Conservation (phyloP, 2,888 invertebrate genomes). For the Eudasyphora cyanicolor region DNA sequence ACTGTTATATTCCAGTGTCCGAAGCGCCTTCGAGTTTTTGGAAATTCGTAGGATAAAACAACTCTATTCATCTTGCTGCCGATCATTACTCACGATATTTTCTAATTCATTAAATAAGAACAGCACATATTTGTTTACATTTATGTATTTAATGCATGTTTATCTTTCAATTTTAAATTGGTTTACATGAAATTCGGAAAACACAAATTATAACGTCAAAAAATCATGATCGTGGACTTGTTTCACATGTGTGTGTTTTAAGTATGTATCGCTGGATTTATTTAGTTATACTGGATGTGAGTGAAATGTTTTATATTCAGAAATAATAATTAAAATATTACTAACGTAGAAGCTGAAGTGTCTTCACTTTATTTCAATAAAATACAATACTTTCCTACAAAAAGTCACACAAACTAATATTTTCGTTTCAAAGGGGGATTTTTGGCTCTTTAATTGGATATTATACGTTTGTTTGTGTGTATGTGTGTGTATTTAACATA, state of each 20-base stretch:
- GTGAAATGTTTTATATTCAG: neutral
- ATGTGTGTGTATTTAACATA: conserved; percentile 19
- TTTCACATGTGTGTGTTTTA: neutral
- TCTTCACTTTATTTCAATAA: neutral
- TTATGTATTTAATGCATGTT: conserved; percentile 51
- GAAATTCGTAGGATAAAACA: no score
- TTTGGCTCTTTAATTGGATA: conserved; percentile 30
- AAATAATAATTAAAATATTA: conserved; percentile 4
- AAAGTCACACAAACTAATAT: conserved; percentile 15
- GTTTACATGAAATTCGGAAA: conserved; percentile 40
- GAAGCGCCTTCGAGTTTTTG: no score
- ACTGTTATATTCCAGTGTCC: no score
- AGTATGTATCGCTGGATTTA: conserved; percentile 32
- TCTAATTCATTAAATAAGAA: neutral
- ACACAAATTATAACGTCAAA: conserved; percentile 21
- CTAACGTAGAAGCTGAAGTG: conserved; percentile 32
- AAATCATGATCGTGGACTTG: neutral
- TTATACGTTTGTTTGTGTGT: conserved; percentile 29
- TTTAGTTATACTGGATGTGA: conserved; percentile 26
- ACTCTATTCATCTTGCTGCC: no score
- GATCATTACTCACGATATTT: no score
- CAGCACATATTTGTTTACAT: conserved; percentile 9
- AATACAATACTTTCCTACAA: conserved; percentile 5
- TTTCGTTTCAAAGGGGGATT: neutral
- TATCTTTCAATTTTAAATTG: conserved; percentile 20